These are phyloP conservation scores for Liposcelis brunnea DNA, from an alignment of 2,888 invertebrate species.

Conservation along the genomic window DNA sequence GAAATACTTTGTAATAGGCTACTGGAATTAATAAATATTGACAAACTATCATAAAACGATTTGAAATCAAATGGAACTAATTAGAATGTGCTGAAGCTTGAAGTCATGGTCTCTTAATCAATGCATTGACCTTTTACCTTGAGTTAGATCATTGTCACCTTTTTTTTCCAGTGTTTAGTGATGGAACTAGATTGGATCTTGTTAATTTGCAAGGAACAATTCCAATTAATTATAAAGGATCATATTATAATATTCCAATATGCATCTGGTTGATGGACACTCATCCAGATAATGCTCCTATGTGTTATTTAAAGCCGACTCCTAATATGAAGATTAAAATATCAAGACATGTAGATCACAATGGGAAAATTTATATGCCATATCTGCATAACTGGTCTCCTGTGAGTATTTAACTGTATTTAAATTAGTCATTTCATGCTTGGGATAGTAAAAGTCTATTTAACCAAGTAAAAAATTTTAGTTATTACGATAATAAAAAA, in stretches of 20 bases:
- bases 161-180: conserved; percentile 55
- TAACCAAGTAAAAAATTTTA: no score
- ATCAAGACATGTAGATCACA: conserved; percentile 84
- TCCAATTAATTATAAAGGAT: conserved; percentile 78
- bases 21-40: not conserved
- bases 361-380: conserved; percentile 90
- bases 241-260: conserved; percentile 47
- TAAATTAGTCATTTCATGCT: not conserved
- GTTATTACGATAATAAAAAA: no score
- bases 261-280: conserved; percentile 94
- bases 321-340: conserved; percentile 88
- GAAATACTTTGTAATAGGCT: not conserved
- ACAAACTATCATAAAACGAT: no score
- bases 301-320: conserved; percentile 90
- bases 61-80: no score
- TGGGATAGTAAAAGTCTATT: no score
- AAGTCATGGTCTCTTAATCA: no score
- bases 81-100: no score
- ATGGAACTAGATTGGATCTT: conserved; percentile 64
- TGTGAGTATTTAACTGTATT: conserved; percentile 27
- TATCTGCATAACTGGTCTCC: conserved; percentile 90
- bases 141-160: no score
- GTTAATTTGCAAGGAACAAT: conserved; percentile 81
- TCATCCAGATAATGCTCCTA: conserved; percentile 90
- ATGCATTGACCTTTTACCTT: no score